phyloP scores from a whole-genome alignment of 2,888 invertebrate species.

The Conchocele bisecta region DNA sequence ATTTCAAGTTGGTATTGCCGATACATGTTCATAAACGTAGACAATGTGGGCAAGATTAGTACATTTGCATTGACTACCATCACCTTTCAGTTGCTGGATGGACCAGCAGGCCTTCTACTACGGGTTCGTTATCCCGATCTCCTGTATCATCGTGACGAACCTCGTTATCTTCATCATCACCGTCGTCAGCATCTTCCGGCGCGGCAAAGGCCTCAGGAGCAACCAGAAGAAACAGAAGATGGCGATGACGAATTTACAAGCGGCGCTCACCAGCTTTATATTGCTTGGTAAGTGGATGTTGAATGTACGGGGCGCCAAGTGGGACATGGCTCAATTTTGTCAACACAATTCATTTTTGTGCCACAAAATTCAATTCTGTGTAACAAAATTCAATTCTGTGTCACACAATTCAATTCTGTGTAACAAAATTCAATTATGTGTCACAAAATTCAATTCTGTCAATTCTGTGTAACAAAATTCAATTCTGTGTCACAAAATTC shows the following conservation, averaged over 20 bases:
- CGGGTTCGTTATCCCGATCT: constrained; percentile 77
- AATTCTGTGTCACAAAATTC: too few species aligned
- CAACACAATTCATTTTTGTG: too few species aligned
- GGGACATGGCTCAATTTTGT: too few species aligned
- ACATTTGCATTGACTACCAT: neutral
- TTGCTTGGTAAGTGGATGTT: constrained; percentile 80
- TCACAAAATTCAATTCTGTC: too few species aligned
- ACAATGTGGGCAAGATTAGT: neutral
- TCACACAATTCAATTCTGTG: too few species aligned
- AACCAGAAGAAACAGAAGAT: constrained; percentile 83
- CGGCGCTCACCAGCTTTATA: constrained; percentile 79
- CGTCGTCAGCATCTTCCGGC: constrained; percentile 71
- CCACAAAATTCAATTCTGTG: too few species aligned
- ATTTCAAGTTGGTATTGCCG: too few species aligned
- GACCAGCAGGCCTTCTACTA: constrained; percentile 75
- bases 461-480: too few species aligned
- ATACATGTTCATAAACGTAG: too few species aligned
- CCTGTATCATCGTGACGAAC: constrained; percentile 74
- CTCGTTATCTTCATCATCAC: constrained; percentile 74
- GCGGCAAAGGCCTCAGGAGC: constrained; percentile 82
- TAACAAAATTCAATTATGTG: too few species aligned
- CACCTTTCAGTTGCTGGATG: constrained; percentile 79
- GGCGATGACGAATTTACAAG: constrained; percentile 77
- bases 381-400: too few species aligned
- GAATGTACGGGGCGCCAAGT: too few species aligned